Evolutionary conservation across 2,113 vertebrate species (phyloP), one percentile per base, ranked within the genome.

Genomic region (Scopus umbretta): DNA sequence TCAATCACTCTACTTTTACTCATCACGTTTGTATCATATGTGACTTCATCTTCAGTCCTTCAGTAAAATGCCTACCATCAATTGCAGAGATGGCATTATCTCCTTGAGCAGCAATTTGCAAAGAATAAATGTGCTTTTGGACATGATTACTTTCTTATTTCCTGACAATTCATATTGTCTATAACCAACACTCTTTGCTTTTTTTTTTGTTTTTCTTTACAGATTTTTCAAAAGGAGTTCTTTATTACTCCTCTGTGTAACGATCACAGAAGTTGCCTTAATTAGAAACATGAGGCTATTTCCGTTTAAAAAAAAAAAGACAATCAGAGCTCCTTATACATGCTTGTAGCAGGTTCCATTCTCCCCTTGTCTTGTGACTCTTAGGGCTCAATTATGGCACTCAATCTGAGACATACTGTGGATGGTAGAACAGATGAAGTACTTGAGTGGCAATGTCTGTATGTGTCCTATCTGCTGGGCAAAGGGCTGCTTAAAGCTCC

Each of bases 1-100:
- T 94, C 86, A 94, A 50, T 95, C 94, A 75, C 71, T 55, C 73
- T 71, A 9, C 68, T 96, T 89, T 74, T 91, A 49, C 75, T 97
- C 86, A 94, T 94, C 86, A 61, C 76, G 74, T 92, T 93, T 94
- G 19, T 89, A 65, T 92, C 72, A 32, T 81, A n/a, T 13, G 36
- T 38, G 84, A 89, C 88, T 90, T 93, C 86, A 68, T 73, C n/a
- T n/a, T 88, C 82, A 83, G 32, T 66, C 81, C 67, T 74, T 82
- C 62, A 70, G 76, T 68, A 62, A 97, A 96, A 96, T 84, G 62
- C 21, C 58, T 23, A 3, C 32, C 80, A 91, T 93, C 61, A 72
- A 40, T 71, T 23, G 5, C 65, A 85, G 94, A 72, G 79, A 79
- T n/a, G 58, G 70, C 68, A 80, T 94, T 80, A 91, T 90, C 89